Evolutionary conservation across 1,140 invertebrate species (phyloP).

Genomic region (Achroia grisella): DNA sequence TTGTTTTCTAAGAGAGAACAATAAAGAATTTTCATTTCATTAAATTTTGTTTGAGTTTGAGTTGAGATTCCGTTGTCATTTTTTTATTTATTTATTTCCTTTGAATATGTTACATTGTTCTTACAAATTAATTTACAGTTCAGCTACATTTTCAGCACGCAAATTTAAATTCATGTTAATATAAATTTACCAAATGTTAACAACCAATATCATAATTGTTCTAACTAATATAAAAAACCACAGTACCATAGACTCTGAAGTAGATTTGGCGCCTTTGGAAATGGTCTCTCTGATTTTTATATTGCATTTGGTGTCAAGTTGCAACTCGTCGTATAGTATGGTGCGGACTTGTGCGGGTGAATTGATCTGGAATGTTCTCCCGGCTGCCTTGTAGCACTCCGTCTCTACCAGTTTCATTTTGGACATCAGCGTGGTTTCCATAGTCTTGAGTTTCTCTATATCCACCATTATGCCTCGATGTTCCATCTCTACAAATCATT

Average conservation of each 20-base stretch:
- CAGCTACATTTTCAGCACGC: too few species aligned
- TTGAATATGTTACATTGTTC: too few species aligned
- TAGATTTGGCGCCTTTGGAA: slow-evolving; percentile 69
- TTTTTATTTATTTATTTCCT: too few species aligned
- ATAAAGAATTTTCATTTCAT: too few species aligned
- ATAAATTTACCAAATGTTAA: too few species aligned
- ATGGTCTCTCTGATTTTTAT: slow-evolving; percentile 64
- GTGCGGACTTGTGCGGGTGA: slow-evolving; percentile 72
- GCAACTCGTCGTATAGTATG: slow-evolving; percentile 74
- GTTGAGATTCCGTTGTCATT: too few species aligned
- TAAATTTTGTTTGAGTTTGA: too few species aligned
- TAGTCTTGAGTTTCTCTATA: slow-evolving; percentile 49
- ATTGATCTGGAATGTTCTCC: slow-evolving; percentile 69
- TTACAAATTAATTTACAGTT: too few species aligned
- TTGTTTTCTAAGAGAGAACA: too few species aligned
- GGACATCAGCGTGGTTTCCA: slow-evolving; percentile 52
- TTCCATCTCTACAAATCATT: slow-evolving; percentile 59
- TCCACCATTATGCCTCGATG: slow-evolving; percentile 59
- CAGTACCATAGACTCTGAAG: slow-evolving; percentile 70
- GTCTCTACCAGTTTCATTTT: slow-evolving; percentile 56
- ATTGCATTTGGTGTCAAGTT: slow-evolving; percentile 65
- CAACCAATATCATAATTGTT: too few species aligned
- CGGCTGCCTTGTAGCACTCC: slow-evolving; percentile 61
- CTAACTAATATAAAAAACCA: too few species aligned
- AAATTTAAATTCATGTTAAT: too few species aligned